Conservation (phyloP, 1,140 invertebrate species). For the Mamestra configurata region DNA sequence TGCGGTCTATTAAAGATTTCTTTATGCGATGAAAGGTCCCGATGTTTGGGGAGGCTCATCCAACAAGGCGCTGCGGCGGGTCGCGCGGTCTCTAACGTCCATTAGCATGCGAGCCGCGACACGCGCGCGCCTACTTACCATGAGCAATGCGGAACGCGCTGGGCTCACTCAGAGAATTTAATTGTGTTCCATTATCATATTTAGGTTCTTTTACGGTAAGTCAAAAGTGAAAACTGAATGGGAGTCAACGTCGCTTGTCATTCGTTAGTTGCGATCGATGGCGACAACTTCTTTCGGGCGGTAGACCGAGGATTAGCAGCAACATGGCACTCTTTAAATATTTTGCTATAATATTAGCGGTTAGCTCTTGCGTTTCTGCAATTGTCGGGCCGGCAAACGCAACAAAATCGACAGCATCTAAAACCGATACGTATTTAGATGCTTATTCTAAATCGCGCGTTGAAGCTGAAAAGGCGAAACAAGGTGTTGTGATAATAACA, state of each 20-base stretch:
- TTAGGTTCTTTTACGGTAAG: slow-evolving; percentile 87
- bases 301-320: slow-evolving; percentile 69
- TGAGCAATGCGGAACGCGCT: slow-evolving; percentile 85
- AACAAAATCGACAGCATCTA: slow-evolving; percentile 69
- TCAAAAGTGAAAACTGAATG: slow-evolving; percentile 87
- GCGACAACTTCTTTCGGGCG: slow-evolving; percentile 79
- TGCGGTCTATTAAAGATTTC: slow-evolving; percentile 76
- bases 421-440: slow-evolving; percentile 81
- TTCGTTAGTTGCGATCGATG: slow-evolving; percentile 83
- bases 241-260: slow-evolving; percentile 74
- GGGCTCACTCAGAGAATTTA: slow-evolving; percentile 86
- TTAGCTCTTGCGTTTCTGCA: slow-evolving; percentile 71
- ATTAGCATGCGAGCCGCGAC: slow-evolving; percentile 78
- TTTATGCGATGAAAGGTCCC: slow-evolving; percentile 74
- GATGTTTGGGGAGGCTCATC: slow-evolving; percentile 75
- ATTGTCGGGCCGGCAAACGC: slow-evolving; percentile 77
- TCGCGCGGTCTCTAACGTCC: slow-evolving; percentile 59
- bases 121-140: slow-evolving; percentile 79
- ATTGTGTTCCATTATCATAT: slow-evolving; percentile 88
- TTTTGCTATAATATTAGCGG: slow-evolving; percentile 65
- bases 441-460: slow-evolving; percentile 82
- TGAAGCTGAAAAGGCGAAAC: slow-evolving; percentile 83
- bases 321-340: slow-evolving; percentile 72
- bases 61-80: slow-evolving; percentile 69
- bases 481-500: slow-evolving; percentile 82